Conservation (phyloP, 2,797 vertebrate genomes). For the Pangasius krempfi region DNA sequence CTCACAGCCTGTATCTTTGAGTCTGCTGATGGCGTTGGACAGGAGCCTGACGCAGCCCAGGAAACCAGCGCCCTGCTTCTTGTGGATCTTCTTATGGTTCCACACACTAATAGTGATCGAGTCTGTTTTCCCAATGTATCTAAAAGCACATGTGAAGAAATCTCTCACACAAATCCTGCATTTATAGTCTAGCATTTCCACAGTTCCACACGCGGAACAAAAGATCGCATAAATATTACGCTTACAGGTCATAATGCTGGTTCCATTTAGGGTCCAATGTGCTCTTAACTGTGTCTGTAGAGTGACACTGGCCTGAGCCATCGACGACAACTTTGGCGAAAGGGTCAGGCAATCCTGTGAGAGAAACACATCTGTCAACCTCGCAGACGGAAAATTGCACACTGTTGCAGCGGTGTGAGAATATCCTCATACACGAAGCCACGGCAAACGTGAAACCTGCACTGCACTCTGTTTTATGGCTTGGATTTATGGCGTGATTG, state of each 20-base stretch:
- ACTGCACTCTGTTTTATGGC: not conserved
- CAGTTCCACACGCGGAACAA: no score
- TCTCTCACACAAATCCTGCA: not conserved
- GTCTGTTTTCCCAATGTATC: conserved; percentile 95
- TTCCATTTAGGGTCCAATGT: conserved; percentile 99
- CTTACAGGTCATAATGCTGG: conserved; percentile 98
- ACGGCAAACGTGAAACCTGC: not conserved
- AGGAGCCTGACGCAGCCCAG: conserved; percentile 95
- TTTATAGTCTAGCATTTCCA: not conserved
- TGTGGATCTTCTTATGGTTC: conserved; percentile 99
- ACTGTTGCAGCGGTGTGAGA: not conserved
- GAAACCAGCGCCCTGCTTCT: conserved; percentile 96
- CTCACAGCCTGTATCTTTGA: conserved; percentile 98
- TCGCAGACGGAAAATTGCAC: conserved; percentile 14
- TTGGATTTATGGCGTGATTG: no score
- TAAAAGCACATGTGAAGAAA: conserved; percentile 52
- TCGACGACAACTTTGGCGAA: conserved; percentile 98
- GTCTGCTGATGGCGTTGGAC: conserved; percentile 95
- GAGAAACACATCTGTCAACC: conserved; percentile 34
- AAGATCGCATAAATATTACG: conserved; percentile 35
- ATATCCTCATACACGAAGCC: not conserved
- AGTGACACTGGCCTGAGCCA: conserved; percentile 97
- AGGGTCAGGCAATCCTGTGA: conserved; percentile 90
- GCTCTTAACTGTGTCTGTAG: conserved; percentile 98
- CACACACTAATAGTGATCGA: conserved; percentile 98